Evolutionary conservation across 2,797 vertebrate genomes (phyloP).

Genomic region (Xenopus petersii): DNA sequence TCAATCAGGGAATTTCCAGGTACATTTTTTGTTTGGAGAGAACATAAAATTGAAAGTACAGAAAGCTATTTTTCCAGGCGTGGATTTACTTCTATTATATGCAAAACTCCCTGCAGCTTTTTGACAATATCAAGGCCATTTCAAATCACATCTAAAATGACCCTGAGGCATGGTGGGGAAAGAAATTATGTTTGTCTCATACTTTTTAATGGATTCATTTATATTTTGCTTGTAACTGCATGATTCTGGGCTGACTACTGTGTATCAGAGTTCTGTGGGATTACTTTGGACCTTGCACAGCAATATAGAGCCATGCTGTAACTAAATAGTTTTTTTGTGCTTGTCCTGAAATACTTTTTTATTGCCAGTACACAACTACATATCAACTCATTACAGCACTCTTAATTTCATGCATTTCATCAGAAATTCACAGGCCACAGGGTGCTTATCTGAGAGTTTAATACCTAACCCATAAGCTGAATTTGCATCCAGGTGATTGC

Average conservation of each 20-base stretch:
- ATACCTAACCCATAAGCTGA: too few species aligned
- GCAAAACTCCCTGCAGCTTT: neutral
- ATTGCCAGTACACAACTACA: too few species aligned
- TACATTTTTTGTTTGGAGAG: neutral
- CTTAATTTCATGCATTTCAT: too few species aligned
- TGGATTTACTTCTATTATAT: neutral
- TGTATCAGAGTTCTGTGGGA: neutral
- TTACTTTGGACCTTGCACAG: neutral
- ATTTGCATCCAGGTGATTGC: too few species aligned
- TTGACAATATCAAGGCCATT: constrained; percentile 4
- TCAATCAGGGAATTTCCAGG: neutral
- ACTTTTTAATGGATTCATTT: constrained; percentile 12
- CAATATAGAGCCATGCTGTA: too few species aligned
- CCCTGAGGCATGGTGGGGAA: neutral
- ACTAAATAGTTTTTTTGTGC: too few species aligned
- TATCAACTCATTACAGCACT: too few species aligned
- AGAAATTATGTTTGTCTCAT: constrained; percentile 5
- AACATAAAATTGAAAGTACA: neutral
- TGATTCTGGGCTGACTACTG: neutral
- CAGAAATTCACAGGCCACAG: too few species aligned
- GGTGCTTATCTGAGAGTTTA: too few species aligned
- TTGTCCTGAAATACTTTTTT: too few species aligned
- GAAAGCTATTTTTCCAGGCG: neutral
- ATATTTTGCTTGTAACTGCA: constrained; percentile 6
- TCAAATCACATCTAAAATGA: constrained; percentile 17